phyloP scores from a whole-genome alignment of 2,797 vertebrate species.

The Manis pentadactyla region DNA sequence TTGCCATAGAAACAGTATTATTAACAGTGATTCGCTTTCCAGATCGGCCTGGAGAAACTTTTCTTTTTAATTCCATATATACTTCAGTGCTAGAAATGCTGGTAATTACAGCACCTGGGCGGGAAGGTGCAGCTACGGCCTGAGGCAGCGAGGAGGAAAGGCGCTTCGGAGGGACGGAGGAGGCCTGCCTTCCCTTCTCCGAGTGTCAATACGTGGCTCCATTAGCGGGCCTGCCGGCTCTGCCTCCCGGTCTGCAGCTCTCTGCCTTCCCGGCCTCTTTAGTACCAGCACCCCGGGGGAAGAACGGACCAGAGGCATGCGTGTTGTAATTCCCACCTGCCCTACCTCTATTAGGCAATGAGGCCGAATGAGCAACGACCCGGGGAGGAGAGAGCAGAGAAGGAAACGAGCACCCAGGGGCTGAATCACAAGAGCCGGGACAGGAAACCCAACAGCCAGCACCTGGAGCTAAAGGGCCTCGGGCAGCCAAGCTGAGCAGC shows the following conservation, averaged over 20 bases:
- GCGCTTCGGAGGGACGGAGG: neutral
- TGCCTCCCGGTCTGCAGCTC: neutral
- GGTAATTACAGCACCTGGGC: neutral
- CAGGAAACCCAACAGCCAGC: neutral
- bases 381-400: neutral
- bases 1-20: slow-evolving; percentile 54
- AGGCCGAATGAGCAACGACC: neutral
- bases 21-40: slow-evolving; percentile 53
- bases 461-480: neutral
- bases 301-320: neutral
- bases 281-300: neutral
- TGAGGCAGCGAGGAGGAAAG: neutral
- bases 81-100: slow-evolving; percentile 43
- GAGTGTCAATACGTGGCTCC: neutral
- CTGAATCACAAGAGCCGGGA: neutral
- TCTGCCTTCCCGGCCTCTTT: neutral
- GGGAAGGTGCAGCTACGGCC: neutral
- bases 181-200: neutral
- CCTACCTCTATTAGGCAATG: neutral
- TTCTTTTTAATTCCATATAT: slow-evolving; percentile 21
- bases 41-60: slow-evolving; percentile 32
- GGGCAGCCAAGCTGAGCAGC: neutral
- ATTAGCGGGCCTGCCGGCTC: neutral
- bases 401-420: neutral
- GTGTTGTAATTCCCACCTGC: neutral